These are phyloP conservation scores for Lithophane socia DNA, from an alignment of 2,888 invertebrate genomes.

Conservation along the genomic window DNA sequence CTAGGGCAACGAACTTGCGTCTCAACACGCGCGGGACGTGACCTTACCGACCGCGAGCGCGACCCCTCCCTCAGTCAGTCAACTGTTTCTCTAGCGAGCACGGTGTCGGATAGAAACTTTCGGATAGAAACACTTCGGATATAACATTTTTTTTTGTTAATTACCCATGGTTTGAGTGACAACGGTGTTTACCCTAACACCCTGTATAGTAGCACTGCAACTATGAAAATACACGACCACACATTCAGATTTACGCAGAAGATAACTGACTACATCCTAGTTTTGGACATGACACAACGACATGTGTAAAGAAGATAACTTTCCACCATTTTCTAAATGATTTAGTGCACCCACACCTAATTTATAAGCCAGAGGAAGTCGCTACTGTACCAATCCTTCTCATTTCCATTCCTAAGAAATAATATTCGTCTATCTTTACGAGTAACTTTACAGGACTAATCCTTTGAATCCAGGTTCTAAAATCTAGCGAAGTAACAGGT, in stretches of 20 bases:
- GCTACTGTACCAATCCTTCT: not conserved
- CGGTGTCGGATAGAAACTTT: too few species aligned
- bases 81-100: too few species aligned
- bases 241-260: not conserved
- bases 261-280: not conserved
- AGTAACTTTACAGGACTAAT: conserved; percentile 15
- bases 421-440: conserved; percentile 2
- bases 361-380: not conserved
- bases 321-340: not conserved
- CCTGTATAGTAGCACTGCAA: not conserved
- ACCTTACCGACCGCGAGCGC: too few species aligned
- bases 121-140: too few species aligned
- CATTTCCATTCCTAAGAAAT: conserved; percentile 14
- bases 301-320: not conserved
- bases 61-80: too few species aligned
- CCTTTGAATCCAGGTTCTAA: conserved; percentile 10
- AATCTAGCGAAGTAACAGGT: conserved; percentile 19
- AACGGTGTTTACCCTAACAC: too few species aligned
- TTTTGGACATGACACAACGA: not conserved
- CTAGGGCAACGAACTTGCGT: too few species aligned
- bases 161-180: too few species aligned
- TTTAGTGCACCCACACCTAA: not conserved
- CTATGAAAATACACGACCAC: not conserved
- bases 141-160: too few species aligned
- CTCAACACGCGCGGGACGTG: too few species aligned